phyloP scores from a whole-genome alignment of 1,140 invertebrate genomes.

The Drosophila pachea region DNA sequence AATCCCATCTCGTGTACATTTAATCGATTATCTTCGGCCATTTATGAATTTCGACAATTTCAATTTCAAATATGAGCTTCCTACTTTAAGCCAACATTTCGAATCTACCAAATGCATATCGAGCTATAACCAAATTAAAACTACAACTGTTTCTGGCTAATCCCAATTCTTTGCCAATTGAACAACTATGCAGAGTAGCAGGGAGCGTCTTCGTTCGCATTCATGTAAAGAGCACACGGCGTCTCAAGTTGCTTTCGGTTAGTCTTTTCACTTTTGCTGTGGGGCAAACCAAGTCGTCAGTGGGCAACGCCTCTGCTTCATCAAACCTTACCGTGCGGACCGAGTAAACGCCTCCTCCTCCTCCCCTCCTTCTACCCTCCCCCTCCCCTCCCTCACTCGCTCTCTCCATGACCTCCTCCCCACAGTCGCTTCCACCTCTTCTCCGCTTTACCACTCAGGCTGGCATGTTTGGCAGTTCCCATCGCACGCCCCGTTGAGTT shows the following conservation, averaged over 20 bases:
- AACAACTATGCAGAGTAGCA: constrained; percentile 34
- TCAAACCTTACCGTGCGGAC: too few species aligned
- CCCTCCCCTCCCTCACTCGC: background rate
- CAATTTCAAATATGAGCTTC: background rate
- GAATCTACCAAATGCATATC: constrained; percentile 1
- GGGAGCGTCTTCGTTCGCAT: constrained; percentile 41
- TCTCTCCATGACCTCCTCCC: too few species aligned
- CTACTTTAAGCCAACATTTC: background rate
- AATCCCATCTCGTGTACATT: background rate
- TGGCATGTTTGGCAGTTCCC: constrained; percentile 25
- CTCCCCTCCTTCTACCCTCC: background rate
- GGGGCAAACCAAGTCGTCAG: constrained; percentile 29
- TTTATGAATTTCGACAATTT: constrained; percentile 17
- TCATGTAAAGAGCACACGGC: constrained; percentile 22
- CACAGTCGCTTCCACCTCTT: background rate
- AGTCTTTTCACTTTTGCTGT: constrained; percentile 33
- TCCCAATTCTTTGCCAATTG: constrained; percentile 6
- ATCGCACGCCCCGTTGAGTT: constrained; percentile 51
- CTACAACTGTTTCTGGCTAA: background rate
- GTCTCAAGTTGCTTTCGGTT: constrained; percentile 32
- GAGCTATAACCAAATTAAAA: constrained; percentile 15
- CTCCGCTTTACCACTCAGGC: background rate
- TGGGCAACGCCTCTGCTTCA: background rate
- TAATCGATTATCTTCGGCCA: background rate
- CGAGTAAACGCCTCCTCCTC: too few species aligned